A percentile compares a stretch with the other conserved stretches of the same genome.
These are phyloP conservation scores for Ochropleura plecta DNA, from an alignment of 2,888 invertebrate genomes.

Conservation along the genomic window DNA sequence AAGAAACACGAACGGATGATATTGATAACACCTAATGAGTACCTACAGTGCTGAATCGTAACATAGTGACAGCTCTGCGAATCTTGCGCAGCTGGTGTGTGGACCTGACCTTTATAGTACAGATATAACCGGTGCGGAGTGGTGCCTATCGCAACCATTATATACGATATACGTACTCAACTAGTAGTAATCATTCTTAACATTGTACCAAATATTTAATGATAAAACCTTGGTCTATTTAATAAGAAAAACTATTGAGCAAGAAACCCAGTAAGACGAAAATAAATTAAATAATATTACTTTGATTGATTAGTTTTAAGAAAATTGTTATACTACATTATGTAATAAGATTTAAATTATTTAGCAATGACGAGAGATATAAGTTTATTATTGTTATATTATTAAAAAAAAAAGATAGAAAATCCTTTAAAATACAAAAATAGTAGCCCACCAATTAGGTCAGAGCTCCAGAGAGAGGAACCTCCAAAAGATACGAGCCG, in stretches of 20 bases:
- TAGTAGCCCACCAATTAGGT: no score
- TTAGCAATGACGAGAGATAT: not conserved
- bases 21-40: constrained; percentile 38
- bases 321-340: not conserved
- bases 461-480: no score
- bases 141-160: constrained; percentile 17
- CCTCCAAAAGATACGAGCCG: no score
- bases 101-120: constrained; percentile 28
- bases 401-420: no score
- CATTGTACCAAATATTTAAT: not conserved
- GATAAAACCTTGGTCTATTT: constrained; percentile 2
- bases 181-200: not conserved
- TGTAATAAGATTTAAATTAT: not conserved
- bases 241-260: not conserved
- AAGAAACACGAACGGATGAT: not conserved
- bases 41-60: constrained; percentile 29
- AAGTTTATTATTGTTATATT: not conserved
- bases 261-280: not conserved
- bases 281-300: not conserved
- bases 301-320: not conserved
- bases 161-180: not conserved
- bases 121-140: constrained; percentile 45
- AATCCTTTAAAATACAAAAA: no score
- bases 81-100: constrained; percentile 20
- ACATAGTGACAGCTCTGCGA: constrained; percentile 13